Percentiles rank a stretch among this genome's conserved stretches.
These are phyloP conservation scores for Smutsia gigantea DNA, from an alignment of 2,797 vertebrate species.

Conservation along the genomic window DNA sequence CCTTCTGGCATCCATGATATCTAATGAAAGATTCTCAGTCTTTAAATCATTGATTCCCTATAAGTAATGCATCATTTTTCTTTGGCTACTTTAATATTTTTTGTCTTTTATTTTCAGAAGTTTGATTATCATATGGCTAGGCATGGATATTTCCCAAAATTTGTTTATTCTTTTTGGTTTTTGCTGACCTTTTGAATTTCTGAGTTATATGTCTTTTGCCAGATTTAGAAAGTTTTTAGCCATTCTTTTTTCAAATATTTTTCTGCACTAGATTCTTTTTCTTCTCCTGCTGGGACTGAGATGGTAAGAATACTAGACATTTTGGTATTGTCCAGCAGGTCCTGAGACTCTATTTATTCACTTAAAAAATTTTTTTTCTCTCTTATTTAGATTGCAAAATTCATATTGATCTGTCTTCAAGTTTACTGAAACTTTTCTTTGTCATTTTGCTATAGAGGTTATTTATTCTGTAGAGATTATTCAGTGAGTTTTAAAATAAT, in stretches of 20 bases:
- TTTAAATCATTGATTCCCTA: not conserved
- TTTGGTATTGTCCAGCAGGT: not conserved
- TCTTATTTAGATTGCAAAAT: not conserved
- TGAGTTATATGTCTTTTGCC: slow-evolving; percentile 16
- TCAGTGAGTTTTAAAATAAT: not conserved
- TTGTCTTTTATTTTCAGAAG: not conserved
- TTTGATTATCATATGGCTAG: not conserved
- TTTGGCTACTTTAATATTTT: not conserved
- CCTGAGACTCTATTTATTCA: not conserved
- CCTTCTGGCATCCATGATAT: not conserved
- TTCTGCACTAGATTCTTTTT: not conserved
- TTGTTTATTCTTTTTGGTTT: not conserved
- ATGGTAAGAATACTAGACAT: not conserved
- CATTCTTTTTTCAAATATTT: not conserved
- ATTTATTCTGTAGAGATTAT: not conserved
- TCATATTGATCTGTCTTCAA: not conserved
- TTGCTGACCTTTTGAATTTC: not conserved
- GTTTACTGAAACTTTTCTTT: not conserved
- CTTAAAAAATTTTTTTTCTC: not conserved
- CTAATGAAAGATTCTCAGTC: not conserved
- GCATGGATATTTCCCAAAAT: not conserved
- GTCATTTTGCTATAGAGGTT: not conserved
- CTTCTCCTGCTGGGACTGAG: not conserved
- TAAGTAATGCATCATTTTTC: not conserved
- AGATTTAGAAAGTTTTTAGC: not conserved